A percentile compares a stretch with the other conserved stretches of the same genome.
phyloP scores from a whole-genome alignment of 2,797 vertebrate genomes.

The Cercopithecus diana region DNA sequence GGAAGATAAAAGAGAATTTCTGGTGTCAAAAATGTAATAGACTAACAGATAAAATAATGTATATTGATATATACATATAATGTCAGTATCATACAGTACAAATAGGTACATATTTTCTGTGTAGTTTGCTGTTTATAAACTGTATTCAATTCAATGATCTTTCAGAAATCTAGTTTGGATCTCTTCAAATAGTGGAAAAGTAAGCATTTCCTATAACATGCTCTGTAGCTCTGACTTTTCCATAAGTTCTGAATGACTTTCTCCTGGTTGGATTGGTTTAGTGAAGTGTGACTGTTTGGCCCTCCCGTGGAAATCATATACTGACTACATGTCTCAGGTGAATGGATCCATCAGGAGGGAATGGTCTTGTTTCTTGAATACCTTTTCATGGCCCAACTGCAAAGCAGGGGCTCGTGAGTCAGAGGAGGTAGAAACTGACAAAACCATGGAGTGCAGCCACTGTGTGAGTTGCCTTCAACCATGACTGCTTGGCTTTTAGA shows the following conservation, averaged over 20 bases:
- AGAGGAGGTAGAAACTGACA: not conserved
- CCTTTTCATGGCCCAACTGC: not conserved
- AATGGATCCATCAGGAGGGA: not conserved
- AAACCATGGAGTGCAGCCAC: not conserved
- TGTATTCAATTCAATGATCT: not conserved
- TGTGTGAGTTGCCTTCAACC: not conserved
- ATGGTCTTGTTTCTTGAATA: not conserved
- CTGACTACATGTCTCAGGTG: not conserved
- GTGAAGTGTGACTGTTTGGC: not conserved
- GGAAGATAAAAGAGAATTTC: not conserved
- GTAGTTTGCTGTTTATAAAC: not conserved
- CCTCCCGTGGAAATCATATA: not conserved
- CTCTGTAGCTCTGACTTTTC: not conserved
- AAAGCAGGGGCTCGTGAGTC: not conserved
- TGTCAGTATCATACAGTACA: not conserved
- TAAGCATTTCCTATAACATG: not conserved
- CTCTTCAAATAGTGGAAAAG: not conserved
- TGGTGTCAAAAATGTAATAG: not conserved
- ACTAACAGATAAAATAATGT: not conserved
- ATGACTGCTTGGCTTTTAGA: not conserved
- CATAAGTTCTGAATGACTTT: not conserved
- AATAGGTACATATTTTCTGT: not conserved
- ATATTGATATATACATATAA: not conserved
- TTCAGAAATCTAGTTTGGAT: not conserved
- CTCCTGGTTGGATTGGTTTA: not conserved